Base-by-base conservation (phyloP, 2,113 vertebrate species). In the Etheostoma spectabile region DNA sequence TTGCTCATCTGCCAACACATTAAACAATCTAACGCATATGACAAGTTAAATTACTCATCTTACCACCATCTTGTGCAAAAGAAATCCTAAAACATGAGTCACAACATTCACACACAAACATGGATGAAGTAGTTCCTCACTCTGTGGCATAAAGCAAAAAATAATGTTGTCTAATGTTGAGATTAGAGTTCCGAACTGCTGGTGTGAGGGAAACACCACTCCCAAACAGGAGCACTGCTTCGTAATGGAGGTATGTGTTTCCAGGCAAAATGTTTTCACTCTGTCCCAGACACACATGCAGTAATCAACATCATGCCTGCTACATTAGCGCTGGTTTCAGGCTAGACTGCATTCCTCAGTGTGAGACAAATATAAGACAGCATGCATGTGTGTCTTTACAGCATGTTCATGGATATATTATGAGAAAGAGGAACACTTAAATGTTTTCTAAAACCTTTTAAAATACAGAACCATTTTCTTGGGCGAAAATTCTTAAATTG, bases 261-360 rank as follows among this genome's bases (percentile, higher is more conserved):
- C 19, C 33, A 69, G 38, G 13, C 15, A 55, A 84, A 84, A 76
- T 14, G 5, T 14, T 55, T 51, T 62, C 7, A 27, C 59, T 74
- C 38, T 19, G 56, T 83, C 66, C 76, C 2, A 49, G 45, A 77
- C 30, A 79, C 52, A 79, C 59, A 89, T 51, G 61, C 77, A 74
- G 62, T 93, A 92, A 94, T 92, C 86, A 86, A 79, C 62, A 94
- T 94, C 93, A 95, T 80, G 90, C 90, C 21, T 68, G 35, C 15
- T 83, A 70, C 70, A 90, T 94, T 94, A 91, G 73, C 3, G 3
- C 69, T 67, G 81, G 51, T 51, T 82, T 56, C 72, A 35, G 57
- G 38, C 48, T 16, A 33, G 27, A 59, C 70, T 80, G 60, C 73
- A 83, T 86, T 86, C 72, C 49, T 73, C 53, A 65, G n/a, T 63